Conservation (phyloP, 2,888 invertebrate genomes). For the Chymomyza caudatula region DNA sequence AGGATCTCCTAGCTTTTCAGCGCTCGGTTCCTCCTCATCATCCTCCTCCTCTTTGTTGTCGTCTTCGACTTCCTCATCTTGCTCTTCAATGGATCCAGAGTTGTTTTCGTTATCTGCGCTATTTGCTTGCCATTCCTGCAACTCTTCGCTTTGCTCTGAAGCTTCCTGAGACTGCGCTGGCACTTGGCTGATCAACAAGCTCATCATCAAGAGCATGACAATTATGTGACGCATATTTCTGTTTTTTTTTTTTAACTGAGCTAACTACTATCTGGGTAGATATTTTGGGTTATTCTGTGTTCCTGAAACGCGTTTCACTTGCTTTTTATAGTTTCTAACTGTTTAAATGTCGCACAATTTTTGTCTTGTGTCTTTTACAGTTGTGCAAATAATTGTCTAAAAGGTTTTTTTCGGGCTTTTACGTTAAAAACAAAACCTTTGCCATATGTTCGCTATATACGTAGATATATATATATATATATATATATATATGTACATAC, state of each 20-base stretch:
- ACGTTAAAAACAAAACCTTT: not conserved
- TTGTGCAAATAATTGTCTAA: slow-evolving; percentile 29
- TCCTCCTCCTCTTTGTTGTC: not conserved
- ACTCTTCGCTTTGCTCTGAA: not conserved
- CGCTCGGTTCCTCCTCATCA: not conserved
- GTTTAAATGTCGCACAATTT: slow-evolving; percentile 26
- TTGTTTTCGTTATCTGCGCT: slow-evolving; percentile 1
- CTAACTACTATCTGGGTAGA: not conserved
- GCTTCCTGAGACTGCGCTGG: not conserved
- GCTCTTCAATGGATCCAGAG: not conserved
- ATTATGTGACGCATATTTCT: slow-evolving; percentile 26
- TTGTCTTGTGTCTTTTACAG: slow-evolving; percentile 8
- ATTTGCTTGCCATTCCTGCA: slow-evolving; percentile 16
- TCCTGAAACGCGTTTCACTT: not conserved
- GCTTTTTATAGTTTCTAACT: slow-evolving; percentile 37
- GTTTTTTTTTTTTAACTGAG: not conserved
- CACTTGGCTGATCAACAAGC: slow-evolving; percentile 2
- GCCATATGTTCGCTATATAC: not conserved
- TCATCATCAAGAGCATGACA: slow-evolving; percentile 7
- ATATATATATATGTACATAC: not conserved
- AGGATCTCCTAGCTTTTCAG: not conserved
- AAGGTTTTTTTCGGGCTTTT: slow-evolving; percentile 5
- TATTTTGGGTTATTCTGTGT: slow-evolving; percentile 11
- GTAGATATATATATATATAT: not conserved
- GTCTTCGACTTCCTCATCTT: not conserved